Percentiles rank a stretch among this genome's conserved stretches.
Evolutionary conservation across 2,113 vertebrate species (phyloP).

Genomic region (Crotalus tigris): DNA sequence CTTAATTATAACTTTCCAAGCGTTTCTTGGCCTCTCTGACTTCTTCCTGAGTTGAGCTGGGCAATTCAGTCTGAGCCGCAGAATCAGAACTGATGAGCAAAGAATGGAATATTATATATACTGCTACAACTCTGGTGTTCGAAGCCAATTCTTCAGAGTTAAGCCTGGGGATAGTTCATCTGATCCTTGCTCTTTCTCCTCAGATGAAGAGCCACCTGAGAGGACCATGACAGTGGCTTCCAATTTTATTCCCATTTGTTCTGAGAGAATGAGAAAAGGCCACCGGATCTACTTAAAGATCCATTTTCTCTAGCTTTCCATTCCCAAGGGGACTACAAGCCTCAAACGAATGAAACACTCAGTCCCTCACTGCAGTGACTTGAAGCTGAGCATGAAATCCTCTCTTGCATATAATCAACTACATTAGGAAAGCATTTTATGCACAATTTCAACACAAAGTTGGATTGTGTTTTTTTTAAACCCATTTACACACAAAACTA

Average conservation of each 20-base stretch:
- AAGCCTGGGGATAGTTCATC: background rate
- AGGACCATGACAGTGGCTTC: background rate
- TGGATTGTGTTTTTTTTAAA: background rate
- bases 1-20: background rate
- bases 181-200: background rate
- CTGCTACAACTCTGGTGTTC: background rate
- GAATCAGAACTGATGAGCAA: background rate
- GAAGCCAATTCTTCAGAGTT: background rate
- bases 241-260: background rate
- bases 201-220: background rate
- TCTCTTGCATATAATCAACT: background rate
- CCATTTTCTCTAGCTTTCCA: background rate
- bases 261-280: background rate
- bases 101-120: background rate
- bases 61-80: background rate
- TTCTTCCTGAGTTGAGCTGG: background rate
- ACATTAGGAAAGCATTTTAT: background rate
- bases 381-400: background rate
- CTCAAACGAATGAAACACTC: background rate
- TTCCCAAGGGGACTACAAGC: background rate
- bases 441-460: background rate
- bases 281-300: background rate
- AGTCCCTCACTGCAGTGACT: background rate
- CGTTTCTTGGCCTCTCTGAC: background rate
- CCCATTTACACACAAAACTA: background rate